Percentiles rank a stretch among this genome's conserved stretches.
Conservation (phyloP, 2,797 vertebrate genomes). For the Dromococcyx pavoninus region DNA sequence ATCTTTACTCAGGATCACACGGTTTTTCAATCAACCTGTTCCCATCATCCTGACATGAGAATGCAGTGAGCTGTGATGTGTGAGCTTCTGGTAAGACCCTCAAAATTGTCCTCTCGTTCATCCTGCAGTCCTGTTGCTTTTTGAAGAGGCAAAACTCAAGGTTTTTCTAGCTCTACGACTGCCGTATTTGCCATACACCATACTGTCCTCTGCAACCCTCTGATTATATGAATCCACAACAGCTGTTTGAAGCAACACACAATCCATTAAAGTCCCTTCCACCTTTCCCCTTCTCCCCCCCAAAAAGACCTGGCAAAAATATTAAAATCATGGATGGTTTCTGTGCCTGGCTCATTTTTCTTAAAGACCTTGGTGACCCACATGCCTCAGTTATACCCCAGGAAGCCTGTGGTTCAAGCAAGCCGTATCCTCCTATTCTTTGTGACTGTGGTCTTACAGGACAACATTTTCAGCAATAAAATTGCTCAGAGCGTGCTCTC, state of each 20-base stretch:
- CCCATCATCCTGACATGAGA: not conserved
- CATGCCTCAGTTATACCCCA: not conserved
- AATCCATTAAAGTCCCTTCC: not conserved
- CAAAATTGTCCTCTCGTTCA: fast-evolving
- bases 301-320: not conserved
- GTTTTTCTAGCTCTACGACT: not conserved
- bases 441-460: not conserved
- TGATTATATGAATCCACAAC: not conserved
- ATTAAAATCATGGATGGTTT: not conserved
- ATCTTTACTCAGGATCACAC: not conserved
- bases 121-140: not conserved
- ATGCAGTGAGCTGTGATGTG: not conserved
- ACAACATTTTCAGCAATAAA: not conserved
- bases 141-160: not conserved
- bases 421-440: not conserved
- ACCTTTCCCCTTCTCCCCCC: too few species aligned
- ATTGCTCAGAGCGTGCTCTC: not conserved
- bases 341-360: not conserved
- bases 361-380: not conserved
- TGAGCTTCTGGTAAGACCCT: not conserved
- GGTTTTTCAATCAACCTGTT: not conserved
- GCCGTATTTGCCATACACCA: not conserved
- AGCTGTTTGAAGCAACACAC: not conserved
- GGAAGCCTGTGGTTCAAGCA: not conserved
- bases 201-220: not conserved